Evolutionary conservation across 1,140 invertebrate genomes (phyloP).

Genomic region (Plodia interpunctella): DNA sequence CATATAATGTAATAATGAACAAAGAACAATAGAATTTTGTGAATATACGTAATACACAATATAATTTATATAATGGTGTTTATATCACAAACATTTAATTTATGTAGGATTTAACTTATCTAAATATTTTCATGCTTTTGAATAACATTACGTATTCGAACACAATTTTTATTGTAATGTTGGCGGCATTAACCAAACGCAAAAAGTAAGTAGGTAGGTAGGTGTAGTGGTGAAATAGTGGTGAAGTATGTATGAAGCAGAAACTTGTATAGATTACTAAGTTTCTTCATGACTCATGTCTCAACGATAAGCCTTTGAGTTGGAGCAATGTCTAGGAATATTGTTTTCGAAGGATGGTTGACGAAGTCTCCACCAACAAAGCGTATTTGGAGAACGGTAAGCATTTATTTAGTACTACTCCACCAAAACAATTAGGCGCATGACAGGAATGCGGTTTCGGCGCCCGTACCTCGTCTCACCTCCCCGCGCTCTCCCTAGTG

Average conservation of each 20-base stretch:
- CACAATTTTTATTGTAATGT: not conserved
- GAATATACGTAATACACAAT: too few relatives aligned
- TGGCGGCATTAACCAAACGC: not conserved
- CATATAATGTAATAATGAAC: too few relatives aligned
- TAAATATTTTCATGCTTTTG: too few relatives aligned
- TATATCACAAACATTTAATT: too few relatives aligned
- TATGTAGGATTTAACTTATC: too few relatives aligned
- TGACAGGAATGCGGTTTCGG: too few relatives aligned
- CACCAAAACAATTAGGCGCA: too few relatives aligned
- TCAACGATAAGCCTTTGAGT: constrained; percentile 32
- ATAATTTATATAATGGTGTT: too few relatives aligned
- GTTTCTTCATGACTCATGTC: constrained; percentile 42
- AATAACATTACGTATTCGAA: too few relatives aligned
- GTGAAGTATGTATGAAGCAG: constrained; percentile 22
- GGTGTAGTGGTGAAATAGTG: not conserved
- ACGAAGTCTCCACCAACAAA: constrained; percentile 94
- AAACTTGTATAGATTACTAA: constrained; percentile 26
- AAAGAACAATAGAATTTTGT: too few relatives aligned
- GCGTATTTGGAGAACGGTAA: constrained; percentile 91
- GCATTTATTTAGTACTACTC: constrained; percentile 50
- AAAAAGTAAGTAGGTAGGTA: not conserved
- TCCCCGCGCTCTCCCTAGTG: too few relatives aligned
- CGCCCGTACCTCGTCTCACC: too few relatives aligned
- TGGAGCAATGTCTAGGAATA: constrained; percentile 62
- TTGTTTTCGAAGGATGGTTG: constrained; percentile 89